Conservation (phyloP, 2,113 vertebrate genomes). For the Stegostoma tigrinum region DNA sequence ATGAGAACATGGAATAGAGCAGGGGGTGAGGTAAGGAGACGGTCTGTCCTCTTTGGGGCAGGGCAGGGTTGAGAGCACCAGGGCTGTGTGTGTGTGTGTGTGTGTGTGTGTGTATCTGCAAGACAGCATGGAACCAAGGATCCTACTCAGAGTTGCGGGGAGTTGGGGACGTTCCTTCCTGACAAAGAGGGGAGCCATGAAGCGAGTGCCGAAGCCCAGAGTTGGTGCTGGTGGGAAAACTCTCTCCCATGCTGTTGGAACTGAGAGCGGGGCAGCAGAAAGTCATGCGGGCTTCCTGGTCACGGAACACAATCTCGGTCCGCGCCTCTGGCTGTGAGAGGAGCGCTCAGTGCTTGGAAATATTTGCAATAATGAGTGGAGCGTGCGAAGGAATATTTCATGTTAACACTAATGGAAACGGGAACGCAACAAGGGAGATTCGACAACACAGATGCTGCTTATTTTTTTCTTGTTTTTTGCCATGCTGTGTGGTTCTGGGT, state of each 20-base stretch:
- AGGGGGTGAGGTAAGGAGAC: background rate
- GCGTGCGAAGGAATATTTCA: conserved; percentile 16
- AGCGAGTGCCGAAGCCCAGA: background rate
- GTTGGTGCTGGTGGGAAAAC: no score
- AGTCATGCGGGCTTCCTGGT: background rate
- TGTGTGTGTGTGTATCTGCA: background rate
- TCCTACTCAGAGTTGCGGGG: no score
- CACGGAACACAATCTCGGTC: no score
- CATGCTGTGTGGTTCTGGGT: conserved; percentile 14
- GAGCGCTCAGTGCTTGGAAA: no score
- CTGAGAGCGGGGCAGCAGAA: background rate
- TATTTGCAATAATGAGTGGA: background rate
- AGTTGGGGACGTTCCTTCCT: background rate
- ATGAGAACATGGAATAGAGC: background rate
- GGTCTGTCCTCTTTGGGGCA: background rate
- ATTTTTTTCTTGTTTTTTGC: background rate
- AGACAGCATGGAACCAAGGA: no score
- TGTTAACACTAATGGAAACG: conserved; percentile 17
- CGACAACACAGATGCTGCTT: conserved; percentile 25
- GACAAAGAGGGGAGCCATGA: background rate
- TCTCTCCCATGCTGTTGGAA: background rate
- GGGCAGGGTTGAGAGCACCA: background rate
- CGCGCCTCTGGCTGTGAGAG: background rate
- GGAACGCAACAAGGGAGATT: conserved; percentile 24
- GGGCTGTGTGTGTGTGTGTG: no score